These are phyloP conservation scores for Cassiopea xamachana DNA, from an alignment of 30 jellyfish, hydroid and myxozoan species.

Conservation along the genomic window DNA sequence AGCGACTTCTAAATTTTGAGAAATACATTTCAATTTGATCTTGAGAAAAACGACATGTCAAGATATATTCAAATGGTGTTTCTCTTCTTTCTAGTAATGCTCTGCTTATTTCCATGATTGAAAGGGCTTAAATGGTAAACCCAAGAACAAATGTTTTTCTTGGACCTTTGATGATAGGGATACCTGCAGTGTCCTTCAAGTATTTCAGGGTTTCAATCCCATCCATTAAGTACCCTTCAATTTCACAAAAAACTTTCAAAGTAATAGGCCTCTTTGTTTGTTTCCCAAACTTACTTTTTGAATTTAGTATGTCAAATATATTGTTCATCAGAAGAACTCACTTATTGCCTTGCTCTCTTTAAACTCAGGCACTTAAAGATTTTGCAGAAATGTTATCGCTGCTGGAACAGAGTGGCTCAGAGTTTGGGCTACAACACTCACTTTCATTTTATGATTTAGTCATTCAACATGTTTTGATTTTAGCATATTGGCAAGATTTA, in stretches of 20 bases:
- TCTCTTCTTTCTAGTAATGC: slow-evolving; percentile 2
- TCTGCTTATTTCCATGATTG: not conserved
- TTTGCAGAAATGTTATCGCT: slow-evolving; percentile 33
- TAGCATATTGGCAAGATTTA: slow-evolving; percentile 41
- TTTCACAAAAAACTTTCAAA: slow-evolving; percentile 8
- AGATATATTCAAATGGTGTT: slow-evolving; percentile 29
- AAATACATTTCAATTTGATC: slow-evolving; percentile 52
- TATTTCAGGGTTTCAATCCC: not conserved
- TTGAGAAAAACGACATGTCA: slow-evolving; percentile 55
- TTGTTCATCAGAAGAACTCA: slow-evolving; percentile 27
- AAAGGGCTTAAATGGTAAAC: slow-evolving; percentile 5
- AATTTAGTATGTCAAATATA: slow-evolving; percentile 18
- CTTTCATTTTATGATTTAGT: slow-evolving; percentile 72
- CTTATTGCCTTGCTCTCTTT: slow-evolving; percentile 44
- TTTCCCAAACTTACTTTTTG: slow-evolving; percentile 39
- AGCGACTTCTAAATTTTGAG: slow-evolving; percentile 30
- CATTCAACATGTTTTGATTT: slow-evolving; percentile 39
- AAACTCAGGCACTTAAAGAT: not conserved
- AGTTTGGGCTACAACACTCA: slow-evolving; percentile 55
- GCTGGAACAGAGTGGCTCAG: slow-evolving; percentile 44
- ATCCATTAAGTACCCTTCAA: not conserved
- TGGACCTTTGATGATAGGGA: slow-evolving; percentile 8
- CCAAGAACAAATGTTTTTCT: slow-evolving; percentile 27
- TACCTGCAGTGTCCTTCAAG: slow-evolving; percentile 30
- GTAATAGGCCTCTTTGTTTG: not conserved